Evolutionary conservation across 2,888 invertebrate genomes (phyloP).

Genomic region (Lysandra coridon): DNA sequence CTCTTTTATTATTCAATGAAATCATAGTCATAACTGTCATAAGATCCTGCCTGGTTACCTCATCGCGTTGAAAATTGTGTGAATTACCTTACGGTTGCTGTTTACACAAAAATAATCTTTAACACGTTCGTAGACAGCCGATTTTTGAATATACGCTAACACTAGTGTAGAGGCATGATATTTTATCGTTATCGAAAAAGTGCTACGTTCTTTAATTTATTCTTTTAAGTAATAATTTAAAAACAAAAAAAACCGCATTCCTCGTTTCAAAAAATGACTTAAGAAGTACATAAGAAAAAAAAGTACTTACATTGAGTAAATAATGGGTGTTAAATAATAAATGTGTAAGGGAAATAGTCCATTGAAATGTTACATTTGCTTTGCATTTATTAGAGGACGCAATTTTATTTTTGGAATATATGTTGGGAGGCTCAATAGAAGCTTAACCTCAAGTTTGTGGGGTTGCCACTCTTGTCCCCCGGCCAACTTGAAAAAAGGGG

Average conservation of each 20-base stretch:
- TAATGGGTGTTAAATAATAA: too few relatives aligned
- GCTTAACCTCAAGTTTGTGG: too few relatives aligned
- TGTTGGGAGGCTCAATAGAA: too few relatives aligned
- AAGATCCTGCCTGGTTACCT: neutral
- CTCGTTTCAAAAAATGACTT: too few relatives aligned
- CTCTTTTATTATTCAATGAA: neutral
- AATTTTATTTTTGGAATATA: too few relatives aligned
- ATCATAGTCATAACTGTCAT: neutral
- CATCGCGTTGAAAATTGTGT: neutral
- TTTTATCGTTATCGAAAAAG: slow-evolving; percentile 10
- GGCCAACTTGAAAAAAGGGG: too few relatives aligned
- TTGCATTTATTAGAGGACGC: too few relatives aligned
- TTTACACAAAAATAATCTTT: slow-evolving; percentile 3
- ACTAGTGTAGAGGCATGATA: neutral
- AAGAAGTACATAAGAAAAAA: too few relatives aligned
- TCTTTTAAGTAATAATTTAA: neutral
- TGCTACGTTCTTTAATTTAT: neutral
- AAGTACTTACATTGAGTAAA: too few relatives aligned
- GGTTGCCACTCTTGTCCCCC: too few relatives aligned
- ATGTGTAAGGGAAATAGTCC: too few relatives aligned
- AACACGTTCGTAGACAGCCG: neutral
- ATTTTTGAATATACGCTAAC: neutral
- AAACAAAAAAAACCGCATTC: neutral
- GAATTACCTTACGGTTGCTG: slow-evolving; percentile 1
- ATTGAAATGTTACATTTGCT: too few relatives aligned